Evolutionary conservation across 2,888 invertebrate genomes (phyloP).

Genomic region (Apoderus coryli): DNA sequence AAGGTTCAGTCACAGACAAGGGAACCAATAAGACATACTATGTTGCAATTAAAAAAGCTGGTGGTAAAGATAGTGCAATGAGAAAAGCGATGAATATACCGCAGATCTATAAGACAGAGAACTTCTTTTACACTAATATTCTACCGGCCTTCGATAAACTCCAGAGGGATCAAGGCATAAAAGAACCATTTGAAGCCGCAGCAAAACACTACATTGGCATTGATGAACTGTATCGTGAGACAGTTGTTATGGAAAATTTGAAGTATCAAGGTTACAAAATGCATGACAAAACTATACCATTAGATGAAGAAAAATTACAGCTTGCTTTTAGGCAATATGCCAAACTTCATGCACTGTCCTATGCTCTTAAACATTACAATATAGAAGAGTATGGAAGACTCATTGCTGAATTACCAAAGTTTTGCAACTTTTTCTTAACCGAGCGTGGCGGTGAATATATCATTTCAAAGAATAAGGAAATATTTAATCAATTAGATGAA

Average conservation of each 20-base stretch:
- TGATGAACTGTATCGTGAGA: slow-evolving; percentile 7
- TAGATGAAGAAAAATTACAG: slow-evolving; percentile 9
- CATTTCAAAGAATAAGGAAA: no score
- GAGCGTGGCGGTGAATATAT: no score
- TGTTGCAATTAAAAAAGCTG: no score
- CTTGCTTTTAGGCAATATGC: slow-evolving; percentile 9
- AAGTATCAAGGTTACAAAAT: slow-evolving; percentile 7
- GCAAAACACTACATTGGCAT: slow-evolving; percentile 6
- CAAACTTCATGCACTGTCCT: slow-evolving; percentile 10
- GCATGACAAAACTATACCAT: slow-evolving; percentile 8
- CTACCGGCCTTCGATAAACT: slow-evolving; percentile 7
- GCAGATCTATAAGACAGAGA: no score
- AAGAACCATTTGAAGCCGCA: slow-evolving; percentile 7
- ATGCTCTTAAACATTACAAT: slow-evolving; percentile 10
- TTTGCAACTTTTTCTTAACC: no score
- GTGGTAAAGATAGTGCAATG: no score
- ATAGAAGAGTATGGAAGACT: slow-evolving; percentile 6
- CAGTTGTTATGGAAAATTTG: no score
- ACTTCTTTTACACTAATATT: slow-evolving; percentile 11
- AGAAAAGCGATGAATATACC: no score
- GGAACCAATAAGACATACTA: no score
- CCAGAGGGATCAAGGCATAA: slow-evolving; percentile 6
- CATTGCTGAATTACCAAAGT: no score
- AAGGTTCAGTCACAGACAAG: no score
- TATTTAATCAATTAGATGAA: no score